Conservation (phyloP, 2,113 vertebrate species). For the Carassius gibelio region DNA sequence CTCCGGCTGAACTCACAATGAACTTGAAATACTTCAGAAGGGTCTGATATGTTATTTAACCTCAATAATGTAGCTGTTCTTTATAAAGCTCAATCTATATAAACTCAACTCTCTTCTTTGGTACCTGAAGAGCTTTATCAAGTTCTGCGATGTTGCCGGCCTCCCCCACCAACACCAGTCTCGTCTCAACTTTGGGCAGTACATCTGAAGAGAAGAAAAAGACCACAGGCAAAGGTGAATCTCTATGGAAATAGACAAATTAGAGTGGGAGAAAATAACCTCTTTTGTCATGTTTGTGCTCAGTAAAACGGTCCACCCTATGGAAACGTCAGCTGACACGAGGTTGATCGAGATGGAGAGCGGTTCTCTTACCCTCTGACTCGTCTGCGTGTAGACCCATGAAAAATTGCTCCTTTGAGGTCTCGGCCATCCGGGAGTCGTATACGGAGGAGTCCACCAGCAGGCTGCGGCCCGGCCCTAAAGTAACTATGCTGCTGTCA, state of each 20-base stretch:
- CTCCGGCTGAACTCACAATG: not conserved
- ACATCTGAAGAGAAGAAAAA: conserved; percentile 76
- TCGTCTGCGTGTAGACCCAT: conserved; percentile 70
- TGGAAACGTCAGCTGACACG: not conserved
- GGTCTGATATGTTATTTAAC: not conserved
- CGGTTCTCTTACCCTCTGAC: conserved; percentile 78
- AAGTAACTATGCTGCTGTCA: conserved; percentile 81
- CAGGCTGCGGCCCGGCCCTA: conserved; percentile 79
- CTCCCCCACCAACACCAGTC: conserved; percentile 88
- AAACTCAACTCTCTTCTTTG: not conserved
- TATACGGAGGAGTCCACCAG: conserved; percentile 88
- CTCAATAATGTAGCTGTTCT: not conserved
- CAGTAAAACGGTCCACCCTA: not conserved
- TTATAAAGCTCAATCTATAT: not conserved
- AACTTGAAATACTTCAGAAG: not conserved
- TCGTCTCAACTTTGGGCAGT: conserved; percentile 88
- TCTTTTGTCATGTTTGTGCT: conserved; percentile 7
- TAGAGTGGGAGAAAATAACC: not conserved
- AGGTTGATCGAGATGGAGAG: not conserved
- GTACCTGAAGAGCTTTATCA: conserved; percentile 89
- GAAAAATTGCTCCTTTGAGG: conserved; percentile 82
- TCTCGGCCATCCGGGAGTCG: conserved; percentile 86
- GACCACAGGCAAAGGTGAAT: conserved; percentile 23
- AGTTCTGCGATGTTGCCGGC: conserved; percentile 79
- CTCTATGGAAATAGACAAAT: conserved; percentile 29